Evolutionary conservation across 2,888 invertebrate species (phyloP).

Genomic region (Clusia tigrina): DNA sequence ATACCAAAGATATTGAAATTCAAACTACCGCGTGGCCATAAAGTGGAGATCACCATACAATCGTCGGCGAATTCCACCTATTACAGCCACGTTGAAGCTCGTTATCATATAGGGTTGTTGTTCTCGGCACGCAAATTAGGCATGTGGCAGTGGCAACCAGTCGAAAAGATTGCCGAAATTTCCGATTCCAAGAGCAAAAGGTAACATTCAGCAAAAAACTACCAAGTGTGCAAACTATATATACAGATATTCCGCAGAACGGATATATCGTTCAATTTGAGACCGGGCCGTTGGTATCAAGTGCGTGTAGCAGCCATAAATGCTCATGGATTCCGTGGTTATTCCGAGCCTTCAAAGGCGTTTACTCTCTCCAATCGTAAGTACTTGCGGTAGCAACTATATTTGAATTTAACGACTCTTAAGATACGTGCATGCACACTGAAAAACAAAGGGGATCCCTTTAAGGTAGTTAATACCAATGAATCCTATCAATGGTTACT

Average conservation of each 20-base stretch:
- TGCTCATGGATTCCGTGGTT: constrained; percentile 76
- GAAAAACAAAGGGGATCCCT: too few species aligned
- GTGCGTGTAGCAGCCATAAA: constrained; percentile 81
- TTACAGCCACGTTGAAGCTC: constrained; percentile 69
- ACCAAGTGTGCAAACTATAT: not conserved
- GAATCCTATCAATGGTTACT: too few species aligned
- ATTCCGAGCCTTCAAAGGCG: constrained; percentile 72
- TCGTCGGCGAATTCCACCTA: constrained; percentile 51
- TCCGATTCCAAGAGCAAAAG: constrained; percentile 46
- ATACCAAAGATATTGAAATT: constrained; percentile 71
- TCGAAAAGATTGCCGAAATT: constrained; percentile 56
- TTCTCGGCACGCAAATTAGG: constrained; percentile 72
- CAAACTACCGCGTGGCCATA: constrained; percentile 66
- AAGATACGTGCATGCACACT: too few species aligned
- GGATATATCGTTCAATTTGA: constrained; percentile 58
- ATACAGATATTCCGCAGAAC: constrained; percentile 44
- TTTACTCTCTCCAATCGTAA: constrained; percentile 65
- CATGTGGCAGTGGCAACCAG: constrained; percentile 68
- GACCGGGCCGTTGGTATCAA: constrained; percentile 79
- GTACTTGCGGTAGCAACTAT: constrained; percentile 29
- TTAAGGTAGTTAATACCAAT: too few species aligned
- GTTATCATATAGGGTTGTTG: constrained; percentile 74
- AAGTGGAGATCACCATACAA: constrained; percentile 67
- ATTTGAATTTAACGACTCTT: too few species aligned
- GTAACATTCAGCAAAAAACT: constrained; percentile 31